Evolutionary conservation across 2,113 vertebrate genomes (phyloP).

Genomic region (Anhinga rufa): DNA sequence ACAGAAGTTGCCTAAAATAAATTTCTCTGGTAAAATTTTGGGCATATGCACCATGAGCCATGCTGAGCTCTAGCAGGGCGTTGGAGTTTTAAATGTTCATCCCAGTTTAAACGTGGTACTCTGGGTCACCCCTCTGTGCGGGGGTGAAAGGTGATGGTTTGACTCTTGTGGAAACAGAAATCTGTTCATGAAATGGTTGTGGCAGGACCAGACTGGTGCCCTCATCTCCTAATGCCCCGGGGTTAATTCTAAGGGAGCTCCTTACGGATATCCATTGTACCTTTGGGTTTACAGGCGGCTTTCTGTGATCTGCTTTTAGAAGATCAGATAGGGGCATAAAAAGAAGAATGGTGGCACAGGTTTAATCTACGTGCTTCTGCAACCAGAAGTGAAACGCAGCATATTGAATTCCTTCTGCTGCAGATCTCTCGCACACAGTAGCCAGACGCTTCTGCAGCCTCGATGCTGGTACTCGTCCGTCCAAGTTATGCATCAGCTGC

Average conservation of each 20-base stretch:
- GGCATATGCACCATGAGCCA: neutral
- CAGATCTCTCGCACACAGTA: neutral
- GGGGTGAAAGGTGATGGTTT: neutral
- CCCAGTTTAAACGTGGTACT: neutral
- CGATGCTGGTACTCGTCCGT: neutral
- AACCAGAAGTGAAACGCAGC: neutral
- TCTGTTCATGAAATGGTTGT: neutral
- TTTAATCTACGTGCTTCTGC: neutral
- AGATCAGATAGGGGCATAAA: neutral
- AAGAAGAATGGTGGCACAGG: neutral
- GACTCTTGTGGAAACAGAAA: neutral
- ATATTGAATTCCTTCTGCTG: neutral
- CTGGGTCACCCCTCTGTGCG: neutral
- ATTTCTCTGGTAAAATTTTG: slow-evolving; percentile 11
- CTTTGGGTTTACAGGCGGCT: neutral
- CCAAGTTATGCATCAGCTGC: neutral
- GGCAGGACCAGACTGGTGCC: neutral
- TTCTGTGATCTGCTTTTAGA: neutral
- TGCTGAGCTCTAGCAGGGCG: neutral
- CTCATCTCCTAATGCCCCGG: neutral
- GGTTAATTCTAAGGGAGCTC: neutral
- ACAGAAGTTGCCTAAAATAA: slow-evolving; percentile 53
- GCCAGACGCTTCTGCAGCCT: neutral
- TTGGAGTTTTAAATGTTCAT: neutral
- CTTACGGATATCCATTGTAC: neutral